Evolutionary conservation across 1,140 invertebrate genomes (phyloP).

Genomic region (Drosophila biarmipes): DNA sequence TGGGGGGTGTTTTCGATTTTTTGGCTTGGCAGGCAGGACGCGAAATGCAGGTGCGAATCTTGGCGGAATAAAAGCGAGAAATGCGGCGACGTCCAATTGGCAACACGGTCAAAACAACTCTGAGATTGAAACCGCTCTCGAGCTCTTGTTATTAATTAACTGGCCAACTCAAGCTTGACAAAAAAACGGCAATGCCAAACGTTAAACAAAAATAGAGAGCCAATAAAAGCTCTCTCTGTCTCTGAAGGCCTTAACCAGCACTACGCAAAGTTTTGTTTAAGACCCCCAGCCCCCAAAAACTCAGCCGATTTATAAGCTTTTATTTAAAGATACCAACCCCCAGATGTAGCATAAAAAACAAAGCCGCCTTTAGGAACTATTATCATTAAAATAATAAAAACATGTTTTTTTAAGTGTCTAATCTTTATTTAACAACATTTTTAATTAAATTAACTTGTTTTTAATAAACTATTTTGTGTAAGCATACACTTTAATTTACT

Average conservation of each 20-base stretch:
- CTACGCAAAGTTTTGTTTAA: conserved; percentile 4
- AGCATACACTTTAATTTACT: too few species aligned
- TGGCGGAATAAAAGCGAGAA: conserved; percentile 14
- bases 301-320: neutral
- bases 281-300: conserved; percentile 2
- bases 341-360: neutral
- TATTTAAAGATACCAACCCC: neutral
- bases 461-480: too few species aligned
- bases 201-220: conserved; percentile 21
- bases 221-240: conserved; percentile 28
- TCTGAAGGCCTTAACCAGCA: conserved; percentile 20
- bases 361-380: too few species aligned
- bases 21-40: conserved; percentile 46
- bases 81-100: conserved; percentile 66
- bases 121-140: conserved; percentile 53
- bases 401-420: too few species aligned
- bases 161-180: conserved; percentile 76
- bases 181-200: conserved; percentile 28
- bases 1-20: conserved; percentile 21
- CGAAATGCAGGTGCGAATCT: conserved; percentile 28
- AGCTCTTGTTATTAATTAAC: conserved; percentile 78
- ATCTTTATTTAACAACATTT: too few species aligned
- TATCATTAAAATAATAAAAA: too few species aligned
- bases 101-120: conserved; percentile 66
- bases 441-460: too few species aligned